A percentile compares a stretch with the other conserved stretches of the same genome.
Evolutionary conservation across 2,888 invertebrate genomes (phyloP).

Genomic region (Caenorhabditis sp.): DNA sequence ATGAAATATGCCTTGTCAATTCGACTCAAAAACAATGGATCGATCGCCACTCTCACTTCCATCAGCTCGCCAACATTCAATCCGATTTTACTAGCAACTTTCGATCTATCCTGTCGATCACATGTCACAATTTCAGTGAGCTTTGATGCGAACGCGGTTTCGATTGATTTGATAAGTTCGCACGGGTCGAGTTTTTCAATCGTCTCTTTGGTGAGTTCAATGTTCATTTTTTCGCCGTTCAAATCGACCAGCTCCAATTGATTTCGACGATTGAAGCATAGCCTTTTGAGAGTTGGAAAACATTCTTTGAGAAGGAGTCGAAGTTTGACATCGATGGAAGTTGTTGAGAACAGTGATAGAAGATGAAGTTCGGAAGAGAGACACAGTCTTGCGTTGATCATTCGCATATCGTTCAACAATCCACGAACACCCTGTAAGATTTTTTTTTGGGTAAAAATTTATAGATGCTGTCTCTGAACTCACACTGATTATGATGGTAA

Average conservation of each 20-base stretch:
- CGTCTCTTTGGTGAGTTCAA: constrained; percentile 28
- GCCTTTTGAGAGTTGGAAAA: constrained; percentile 49
- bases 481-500: constrained; percentile 35
- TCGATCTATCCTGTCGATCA: constrained; percentile 34
- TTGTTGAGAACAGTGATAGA: constrained; percentile 51
- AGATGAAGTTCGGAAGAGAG: constrained; percentile 54
- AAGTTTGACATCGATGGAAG: constrained; percentile 38
- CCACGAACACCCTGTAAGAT: constrained; percentile 46
- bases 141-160: constrained; percentile 34
- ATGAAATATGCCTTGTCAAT: constrained; percentile 40
- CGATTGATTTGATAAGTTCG: constrained; percentile 34
- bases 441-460: neutral
- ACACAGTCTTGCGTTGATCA: constrained; percentile 44
- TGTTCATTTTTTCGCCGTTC: constrained; percentile 25
- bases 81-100: constrained; percentile 29
- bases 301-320: constrained; percentile 50
- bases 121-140: constrained; percentile 38
- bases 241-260: constrained; percentile 42
- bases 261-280: constrained; percentile 47
- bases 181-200: constrained; percentile 27
- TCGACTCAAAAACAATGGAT: constrained; percentile 32
- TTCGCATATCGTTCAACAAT: constrained; percentile 47
- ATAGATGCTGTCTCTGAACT: neutral
- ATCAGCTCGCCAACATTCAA: constrained; percentile 37
- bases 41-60: constrained; percentile 21